phyloP scores from a whole-genome alignment of 1,140 invertebrate genomes.

The Delia radicum region DNA sequence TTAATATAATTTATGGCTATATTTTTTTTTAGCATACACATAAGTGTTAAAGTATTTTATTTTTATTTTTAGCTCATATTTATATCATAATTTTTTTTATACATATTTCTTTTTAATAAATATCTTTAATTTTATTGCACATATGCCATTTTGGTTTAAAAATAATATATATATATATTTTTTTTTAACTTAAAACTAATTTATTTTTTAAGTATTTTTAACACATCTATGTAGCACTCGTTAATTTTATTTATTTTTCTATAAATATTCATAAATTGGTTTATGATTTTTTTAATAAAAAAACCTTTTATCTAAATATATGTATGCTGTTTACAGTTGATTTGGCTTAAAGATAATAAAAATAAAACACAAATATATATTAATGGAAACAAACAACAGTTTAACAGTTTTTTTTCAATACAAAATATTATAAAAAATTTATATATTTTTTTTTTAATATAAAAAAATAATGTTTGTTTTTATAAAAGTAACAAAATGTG shows the following conservation, averaged over 20 bases:
- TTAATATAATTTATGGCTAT: slow-evolving; percentile 17
- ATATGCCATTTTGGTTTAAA: neutral
- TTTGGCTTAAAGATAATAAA: neutral
- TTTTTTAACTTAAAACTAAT: neutral
- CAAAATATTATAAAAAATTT: neutral
- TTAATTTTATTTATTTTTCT: slow-evolving; percentile 17
- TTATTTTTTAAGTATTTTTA: slow-evolving; percentile 14
- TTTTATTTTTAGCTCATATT: neutral
- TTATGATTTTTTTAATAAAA: neutral
- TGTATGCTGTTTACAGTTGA: neutral
- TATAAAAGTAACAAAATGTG: slow-evolving; percentile 12
- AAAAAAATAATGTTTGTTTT: neutral
- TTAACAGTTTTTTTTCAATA: neutral
- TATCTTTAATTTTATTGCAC: too few relatives aligned
- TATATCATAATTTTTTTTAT: neutral
- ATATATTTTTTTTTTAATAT: neutral
- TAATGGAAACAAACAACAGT: slow-evolving; percentile 1
- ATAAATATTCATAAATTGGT: neutral
- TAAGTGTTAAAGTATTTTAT: slow-evolving; percentile 8
- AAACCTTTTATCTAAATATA: slow-evolving; percentile 3
- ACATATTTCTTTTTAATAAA: too few relatives aligned
- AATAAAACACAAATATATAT: neutral
- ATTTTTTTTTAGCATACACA: slow-evolving; percentile 6
- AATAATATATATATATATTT: slow-evolving; percentile 11
- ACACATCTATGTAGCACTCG: slow-evolving; percentile 35